Percentiles rank a stretch among this genome's conserved stretches.
These are phyloP conservation scores for Listrodromus nycthemerus DNA, from an alignment of 2,888 invertebrate species.

Conservation along the genomic window DNA sequence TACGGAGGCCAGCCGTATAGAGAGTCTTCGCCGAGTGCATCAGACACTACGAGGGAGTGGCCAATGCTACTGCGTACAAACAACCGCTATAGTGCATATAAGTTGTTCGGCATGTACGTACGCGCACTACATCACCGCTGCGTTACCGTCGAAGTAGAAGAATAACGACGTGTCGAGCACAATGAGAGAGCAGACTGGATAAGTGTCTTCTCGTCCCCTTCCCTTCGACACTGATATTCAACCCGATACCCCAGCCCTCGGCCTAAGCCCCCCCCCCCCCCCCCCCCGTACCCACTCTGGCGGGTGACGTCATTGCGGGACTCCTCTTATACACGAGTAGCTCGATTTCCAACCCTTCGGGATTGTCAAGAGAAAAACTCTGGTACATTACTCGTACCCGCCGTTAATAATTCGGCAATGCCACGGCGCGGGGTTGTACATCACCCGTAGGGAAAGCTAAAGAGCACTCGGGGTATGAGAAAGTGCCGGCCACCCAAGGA, in stretches of 20 bases:
- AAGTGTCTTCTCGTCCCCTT: slow-evolving; percentile 52
- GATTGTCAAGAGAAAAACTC: background rate
- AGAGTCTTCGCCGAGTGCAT: slow-evolving; percentile 32
- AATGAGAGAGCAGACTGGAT: slow-evolving; percentile 61
- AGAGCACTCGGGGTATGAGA: background rate
- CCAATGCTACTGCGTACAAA: slow-evolving; percentile 27
- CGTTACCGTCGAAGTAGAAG: slow-evolving; percentile 30
- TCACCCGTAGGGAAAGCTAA: background rate
- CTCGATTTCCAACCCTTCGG: background rate
- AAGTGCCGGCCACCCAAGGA: background rate
- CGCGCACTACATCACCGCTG: background rate
- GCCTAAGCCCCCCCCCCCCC: slow-evolving; percentile 39
- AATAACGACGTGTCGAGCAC: slow-evolving; percentile 65
- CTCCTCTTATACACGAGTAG: background rate
- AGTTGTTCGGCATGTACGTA: background rate
- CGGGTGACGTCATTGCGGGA: slow-evolving; percentile 46
- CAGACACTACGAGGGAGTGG: slow-evolving; percentile 36
- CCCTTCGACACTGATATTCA: slow-evolving; percentile 57
- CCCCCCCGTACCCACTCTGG: slow-evolving; percentile 26
- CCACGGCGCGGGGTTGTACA: background rate
- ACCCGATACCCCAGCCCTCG: slow-evolving; percentile 43
- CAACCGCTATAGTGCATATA: slow-evolving; percentile 23
- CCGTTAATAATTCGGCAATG: background rate
- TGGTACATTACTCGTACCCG: background rate
- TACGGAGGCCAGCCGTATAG: slow-evolving; percentile 18